A percentile compares a stretch with the other conserved stretches of the same genome.
phyloP scores from a whole-genome alignment of 1,140 invertebrate species.

The Tetramorium simillimum region DNA sequence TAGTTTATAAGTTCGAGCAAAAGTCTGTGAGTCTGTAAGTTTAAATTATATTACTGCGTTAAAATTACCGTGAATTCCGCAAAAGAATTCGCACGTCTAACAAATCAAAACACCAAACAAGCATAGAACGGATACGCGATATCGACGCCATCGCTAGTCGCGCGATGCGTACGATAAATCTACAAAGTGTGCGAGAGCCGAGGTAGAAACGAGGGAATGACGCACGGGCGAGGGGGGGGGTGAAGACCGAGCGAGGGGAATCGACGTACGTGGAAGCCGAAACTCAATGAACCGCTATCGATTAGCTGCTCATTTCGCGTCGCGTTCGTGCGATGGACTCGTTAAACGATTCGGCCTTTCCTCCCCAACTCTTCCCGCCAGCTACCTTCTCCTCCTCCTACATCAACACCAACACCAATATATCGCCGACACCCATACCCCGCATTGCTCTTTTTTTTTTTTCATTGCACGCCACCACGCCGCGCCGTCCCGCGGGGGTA shows the following conservation, averaged over 20 bases:
- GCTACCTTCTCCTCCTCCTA: conserved; percentile 27
- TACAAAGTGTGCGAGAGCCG: conserved; percentile 39
- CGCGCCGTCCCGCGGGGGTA: conserved; percentile 71
- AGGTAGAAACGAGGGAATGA: conserved; percentile 15
- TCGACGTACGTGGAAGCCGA: conserved; percentile 72
- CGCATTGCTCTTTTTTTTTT: conserved; percentile 71
- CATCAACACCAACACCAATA: conserved; percentile 38
- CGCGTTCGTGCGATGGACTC: conserved; percentile 73
- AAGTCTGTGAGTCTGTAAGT: neutral
- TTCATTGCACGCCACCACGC: conserved; percentile 60
- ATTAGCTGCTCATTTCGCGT: conserved; percentile 82
- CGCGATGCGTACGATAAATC: conserved; percentile 68
- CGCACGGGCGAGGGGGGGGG: conserved; percentile 45
- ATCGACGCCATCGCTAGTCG: conserved; percentile 42
- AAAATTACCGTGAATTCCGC: neutral
- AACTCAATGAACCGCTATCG: conserved; percentile 84
- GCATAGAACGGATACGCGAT: neutral
- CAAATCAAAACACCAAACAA: neutral
- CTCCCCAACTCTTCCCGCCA: conserved; percentile 21
- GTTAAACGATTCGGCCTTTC: conserved; percentile 67
- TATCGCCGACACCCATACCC: neutral
- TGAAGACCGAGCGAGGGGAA: conserved; percentile 50
- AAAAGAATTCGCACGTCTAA: neutral
- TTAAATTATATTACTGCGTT: neutral
- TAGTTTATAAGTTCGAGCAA: conserved; percentile 17